Evolutionary conservation across 2,888 invertebrate species (phyloP), one percentile per base, ranked within the genome.

Genomic region (Philaethria dido): DNA sequence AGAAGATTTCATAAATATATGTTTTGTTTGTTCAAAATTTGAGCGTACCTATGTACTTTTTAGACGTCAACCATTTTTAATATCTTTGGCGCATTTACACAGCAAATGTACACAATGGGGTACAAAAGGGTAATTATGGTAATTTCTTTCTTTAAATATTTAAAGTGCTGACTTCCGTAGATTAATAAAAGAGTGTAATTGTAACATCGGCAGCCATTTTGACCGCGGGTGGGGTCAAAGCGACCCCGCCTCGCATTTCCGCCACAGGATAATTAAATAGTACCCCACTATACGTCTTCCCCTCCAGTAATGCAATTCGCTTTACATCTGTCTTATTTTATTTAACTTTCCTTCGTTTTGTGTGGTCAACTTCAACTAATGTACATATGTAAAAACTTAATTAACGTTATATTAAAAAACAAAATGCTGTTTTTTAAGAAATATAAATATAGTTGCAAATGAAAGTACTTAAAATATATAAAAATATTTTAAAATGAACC

Each of bases 181-280:
- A 75, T 80, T 82, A 78, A 80, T 84, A 83, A 86, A 86, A 79
- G 81, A 82, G 80, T 82, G 83, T 88, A 86, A 91, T 89, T 89
- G 89, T 89, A 83, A 83, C 80, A 79, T 78, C 75, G 82, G 84
- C 91, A 81, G 92, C 92, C 92, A 92, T 92, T 89, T 92, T 92
- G 89, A 82, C 81, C 77, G 81, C 90, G 89, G 92, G 92, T 86
- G 90, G 92, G 92, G 91, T 91, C 89, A 90, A 79, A 76, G 72
- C 80, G 90, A 89, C 85, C 89, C 92, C 92, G 92, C 92, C 92
- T 91, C 74, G 82, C 84, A 79, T 87, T 91, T 91, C 92, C 92
- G 90, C 84, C 71, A 81, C 80, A 75, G 87, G 83, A 90, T 90
- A 92, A 91, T 92, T 92, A 92, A 90, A 88, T 89, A 86, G 86